Evolutionary conservation across 1,140 invertebrate genomes (phyloP).

Genomic region (Trichonephila clavipes): DNA sequence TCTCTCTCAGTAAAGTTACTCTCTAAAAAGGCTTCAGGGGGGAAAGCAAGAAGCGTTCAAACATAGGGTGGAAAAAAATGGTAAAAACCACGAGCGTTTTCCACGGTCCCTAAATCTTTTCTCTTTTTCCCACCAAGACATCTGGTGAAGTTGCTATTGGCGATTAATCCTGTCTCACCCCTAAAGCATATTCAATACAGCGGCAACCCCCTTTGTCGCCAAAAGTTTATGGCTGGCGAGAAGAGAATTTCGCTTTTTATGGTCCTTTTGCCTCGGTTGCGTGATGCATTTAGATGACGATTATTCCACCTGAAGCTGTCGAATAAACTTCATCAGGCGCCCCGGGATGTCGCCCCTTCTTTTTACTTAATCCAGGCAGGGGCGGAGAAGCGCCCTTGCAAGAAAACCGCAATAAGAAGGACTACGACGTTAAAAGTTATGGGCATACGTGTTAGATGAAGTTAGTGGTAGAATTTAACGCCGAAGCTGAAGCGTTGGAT

Average conservation of each 20-base stretch:
- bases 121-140: neutral
- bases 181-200: conserved; percentile 53
- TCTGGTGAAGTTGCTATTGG: conserved; percentile 37
- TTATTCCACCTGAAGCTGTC: conserved; percentile 71
- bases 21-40: neutral
- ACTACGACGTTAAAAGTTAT: conserved; percentile 70
- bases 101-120: neutral
- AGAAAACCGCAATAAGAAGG: conserved; percentile 59
- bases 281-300: conserved; percentile 75
- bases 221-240: conserved; percentile 54
- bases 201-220: conserved; percentile 41
- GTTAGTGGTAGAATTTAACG: conserved; percentile 66
- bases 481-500: neutral
- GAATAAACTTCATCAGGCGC: conserved; percentile 72
- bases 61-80: neutral
- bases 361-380: conserved; percentile 49
- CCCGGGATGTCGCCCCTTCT: conserved; percentile 49
- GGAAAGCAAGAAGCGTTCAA: neutral
- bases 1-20: neutral
- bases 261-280: conserved; percentile 37
- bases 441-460: conserved; percentile 67
- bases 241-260: conserved; percentile 73
- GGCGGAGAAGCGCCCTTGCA: conserved; percentile 2
- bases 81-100: neutral
- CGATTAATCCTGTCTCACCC: conserved; percentile 54